These are phyloP conservation scores for Meda fulgida DNA, from an alignment of 2,797 vertebrate genomes.

Conservation along the genomic window DNA sequence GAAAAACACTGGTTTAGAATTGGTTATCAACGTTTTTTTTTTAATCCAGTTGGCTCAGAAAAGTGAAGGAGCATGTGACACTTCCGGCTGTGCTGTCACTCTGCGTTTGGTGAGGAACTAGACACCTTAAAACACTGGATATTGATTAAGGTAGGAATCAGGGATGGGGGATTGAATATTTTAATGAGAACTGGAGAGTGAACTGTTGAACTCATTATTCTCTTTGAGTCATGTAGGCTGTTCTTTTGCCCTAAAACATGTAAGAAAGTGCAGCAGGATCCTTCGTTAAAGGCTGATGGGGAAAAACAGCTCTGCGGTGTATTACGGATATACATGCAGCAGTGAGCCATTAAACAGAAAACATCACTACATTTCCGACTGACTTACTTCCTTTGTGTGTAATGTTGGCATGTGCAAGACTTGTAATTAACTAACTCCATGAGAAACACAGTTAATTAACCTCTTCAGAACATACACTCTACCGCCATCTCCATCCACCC, in stretches of 20 bases:
- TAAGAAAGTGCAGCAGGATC: constrained; percentile 25
- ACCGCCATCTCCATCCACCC: constrained; percentile 9
- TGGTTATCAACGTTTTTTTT: not conserved
- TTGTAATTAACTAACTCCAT: constrained; percentile 32
- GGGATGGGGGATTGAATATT: constrained; percentile 27
- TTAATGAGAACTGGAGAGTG: constrained; percentile 48
- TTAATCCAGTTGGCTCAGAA: not conserved
- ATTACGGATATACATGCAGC: constrained; percentile 16
- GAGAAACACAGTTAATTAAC: constrained; percentile 52
- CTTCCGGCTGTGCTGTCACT: constrained; percentile 19
- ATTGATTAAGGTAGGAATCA: constrained; percentile 26
- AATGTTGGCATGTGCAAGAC: not conserved
- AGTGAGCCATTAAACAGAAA: constrained; percentile 9
- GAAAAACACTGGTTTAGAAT: not conserved
- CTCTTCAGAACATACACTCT: constrained; percentile 12
- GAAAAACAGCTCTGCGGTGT: constrained; percentile 28
- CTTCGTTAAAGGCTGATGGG: constrained; percentile 55
- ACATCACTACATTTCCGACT: not conserved
- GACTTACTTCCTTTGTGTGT: not conserved
- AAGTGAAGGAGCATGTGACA: not conserved
- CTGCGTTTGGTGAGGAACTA: constrained; percentile 44
- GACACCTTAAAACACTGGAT: constrained; percentile 45
- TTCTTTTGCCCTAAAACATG: not conserved
- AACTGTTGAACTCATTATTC: constrained; percentile 43
- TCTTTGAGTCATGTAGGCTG: constrained; percentile 29